phyloP scores from a whole-genome alignment of 2,888 invertebrate genomes.

The Catocala fraxini region DNA sequence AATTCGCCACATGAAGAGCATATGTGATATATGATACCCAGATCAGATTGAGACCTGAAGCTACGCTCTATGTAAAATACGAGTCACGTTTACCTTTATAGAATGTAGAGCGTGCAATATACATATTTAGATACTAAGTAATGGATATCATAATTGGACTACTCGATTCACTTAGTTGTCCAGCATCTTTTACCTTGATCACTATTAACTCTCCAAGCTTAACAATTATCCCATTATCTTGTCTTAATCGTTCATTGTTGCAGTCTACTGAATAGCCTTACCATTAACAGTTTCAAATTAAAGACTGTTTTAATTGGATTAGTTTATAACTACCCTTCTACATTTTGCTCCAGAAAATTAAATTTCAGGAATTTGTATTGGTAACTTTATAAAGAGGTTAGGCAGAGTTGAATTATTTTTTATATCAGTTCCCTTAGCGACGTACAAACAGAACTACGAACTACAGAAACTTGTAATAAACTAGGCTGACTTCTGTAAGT shows the following conservation, averaged over 20 bases:
- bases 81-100: no score
- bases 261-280: neutral
- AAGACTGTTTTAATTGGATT: neutral
- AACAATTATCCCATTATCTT: neutral
- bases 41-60: no score
- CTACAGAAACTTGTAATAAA: no score
- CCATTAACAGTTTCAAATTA: neutral
- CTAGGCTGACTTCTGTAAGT: no score
- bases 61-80: no score
- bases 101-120: no score
- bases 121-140: no score
- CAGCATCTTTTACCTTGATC: neutral
- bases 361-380: neutral
- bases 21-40: no score
- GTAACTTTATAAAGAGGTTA: neutral
- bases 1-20: no score
- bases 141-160: neutral
- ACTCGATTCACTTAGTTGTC: neutral
- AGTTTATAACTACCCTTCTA: neutral
- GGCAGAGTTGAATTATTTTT: no score
- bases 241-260: neutral
- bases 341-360: neutral
- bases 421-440: no score
- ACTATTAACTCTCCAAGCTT: neutral
- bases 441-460: no score